Base-by-base conservation (phyloP, 2,797 vertebrate genomes). In the Podarcis lilfordi region DNA sequence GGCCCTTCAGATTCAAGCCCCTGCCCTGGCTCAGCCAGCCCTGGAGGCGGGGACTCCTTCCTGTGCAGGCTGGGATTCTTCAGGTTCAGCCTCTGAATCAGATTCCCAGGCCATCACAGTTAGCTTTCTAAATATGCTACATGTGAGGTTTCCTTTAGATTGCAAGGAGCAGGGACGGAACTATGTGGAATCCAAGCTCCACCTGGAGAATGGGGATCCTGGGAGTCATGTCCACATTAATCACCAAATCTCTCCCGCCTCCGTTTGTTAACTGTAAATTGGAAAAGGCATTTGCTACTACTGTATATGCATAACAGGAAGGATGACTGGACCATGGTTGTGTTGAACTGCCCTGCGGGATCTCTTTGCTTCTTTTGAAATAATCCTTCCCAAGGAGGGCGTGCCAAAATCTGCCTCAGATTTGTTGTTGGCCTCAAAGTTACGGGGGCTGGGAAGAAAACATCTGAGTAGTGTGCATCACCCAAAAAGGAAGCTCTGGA, bases 111-210 rank as follows among this genome's bases (percentile, higher is more conserved):
- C 32, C 32, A 32, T 32, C 32, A 32, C 32, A 32, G 32, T 32
- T 55, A 55, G 83, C 89, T 90, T 89, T 89, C 3, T 91, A 64
- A 23, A 64, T 80, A 91, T 59, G 1, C 80, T 35, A 4, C 68
- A 55, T 91, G 82, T 69, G 1, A 11, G 15, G 37, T 35, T 68
- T 43, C 37, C 25, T 50, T 81, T 82, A n/a, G 17, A 21, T 82
- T 43, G 43, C 37, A 40, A 68, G 13, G 13, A 82, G 8, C 61
- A 82, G 37, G 37, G 23, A 55, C 1, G 1, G 4, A 43, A 71
- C 3, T 50, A 50, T 50, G 50, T 50, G 50, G 50, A 50, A 50
- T 50, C 11, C 77, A 80, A 32, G 6, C 29, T 55, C 50, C 50
- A 59, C 19, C 50, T 10, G 37, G 8, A 25, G 37, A 43, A 25